Evolutionary conservation across 2,113 vertebrate species (phyloP), one percentile per base, ranked within the genome.

Genomic region (Platycercus adscitus): DNA sequence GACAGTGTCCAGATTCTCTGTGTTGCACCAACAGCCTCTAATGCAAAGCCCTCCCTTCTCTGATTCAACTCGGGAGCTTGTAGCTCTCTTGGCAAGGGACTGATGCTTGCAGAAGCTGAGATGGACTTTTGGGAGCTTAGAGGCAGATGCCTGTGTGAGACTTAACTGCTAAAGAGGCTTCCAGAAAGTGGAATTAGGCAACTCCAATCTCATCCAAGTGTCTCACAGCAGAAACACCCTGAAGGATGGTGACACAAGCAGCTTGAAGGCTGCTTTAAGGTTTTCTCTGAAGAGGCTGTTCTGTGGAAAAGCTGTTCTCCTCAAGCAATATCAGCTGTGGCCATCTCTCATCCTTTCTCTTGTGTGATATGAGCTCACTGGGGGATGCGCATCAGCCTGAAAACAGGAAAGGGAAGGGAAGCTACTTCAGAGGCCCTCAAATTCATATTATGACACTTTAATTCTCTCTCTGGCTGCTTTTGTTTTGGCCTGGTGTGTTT

Each of bases 401-500:
- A 96, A 96, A 96, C 94, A 95, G 96, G 94, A 95, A 97, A 91
- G 33, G 89, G 89, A 92, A 92, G 76, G 43, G 84, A 92, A 94
- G 44, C 91, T 88, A 86, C 91, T 96, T 94, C 84, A 89, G 94
- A 88, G 96, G 85, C 89, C 86, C 93, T 95, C 91, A 89, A 92
- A 96, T 91, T 87, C 56, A 76, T 56, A 33, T 76, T 91, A 41
- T 93, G 93, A 96, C 87, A 89, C 87, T 96, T 94, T 80, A 94
- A 89, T 96, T 95, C 87, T 83, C 87, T 92, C 76, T 93, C 91
- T 93, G 93, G 75, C 91, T 89, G 87, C 81, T 91, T 76, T 93
- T 95, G 81, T 56, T 93, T 92, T 91, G 91, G 77, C 77, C 56
- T 72, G 50, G 50, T 60, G 68, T 95, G 65, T 69, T 91, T 95